A percentile compares a stretch with the other conserved stretches of the same genome.
Evolutionary conservation across 2,113 vertebrate species (phyloP).

Genomic region (Lepus timidus): DNA sequence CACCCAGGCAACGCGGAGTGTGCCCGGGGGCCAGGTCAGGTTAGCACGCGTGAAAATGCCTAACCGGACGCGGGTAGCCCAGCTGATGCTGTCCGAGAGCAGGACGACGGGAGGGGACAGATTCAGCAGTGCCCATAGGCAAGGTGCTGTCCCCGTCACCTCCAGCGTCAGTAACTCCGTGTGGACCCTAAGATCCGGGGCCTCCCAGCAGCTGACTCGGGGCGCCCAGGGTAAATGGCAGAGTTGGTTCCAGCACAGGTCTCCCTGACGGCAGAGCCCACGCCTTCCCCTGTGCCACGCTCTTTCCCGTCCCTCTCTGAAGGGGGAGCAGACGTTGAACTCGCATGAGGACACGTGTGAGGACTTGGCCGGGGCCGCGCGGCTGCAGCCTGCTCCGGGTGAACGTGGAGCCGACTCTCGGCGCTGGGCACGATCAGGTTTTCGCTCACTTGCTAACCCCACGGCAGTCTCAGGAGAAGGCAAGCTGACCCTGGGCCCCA

Average conservation of each 20-base stretch:
- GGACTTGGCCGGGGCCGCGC: background rate
- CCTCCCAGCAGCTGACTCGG: background rate
- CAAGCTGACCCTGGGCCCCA: slow-evolving; percentile 4
- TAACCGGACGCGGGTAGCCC: background rate
- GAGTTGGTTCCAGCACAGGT: background rate
- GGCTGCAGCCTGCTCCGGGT: background rate
- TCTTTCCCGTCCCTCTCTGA: background rate
- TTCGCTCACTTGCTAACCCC: background rate
- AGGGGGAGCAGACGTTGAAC: background rate
- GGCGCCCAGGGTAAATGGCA: slow-evolving; percentile 20
- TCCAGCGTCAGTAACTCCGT: too few relatives aligned
- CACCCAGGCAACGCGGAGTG: background rate
- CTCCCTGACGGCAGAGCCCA: background rate
- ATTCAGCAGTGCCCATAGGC: slow-evolving; percentile 1
- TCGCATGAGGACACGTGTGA: background rate
- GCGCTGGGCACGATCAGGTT: background rate
- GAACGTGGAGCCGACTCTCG: background rate
- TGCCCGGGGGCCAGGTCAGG: background rate
- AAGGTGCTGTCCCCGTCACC: background rate
- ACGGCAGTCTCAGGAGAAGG: background rate
- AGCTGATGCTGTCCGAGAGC: background rate
- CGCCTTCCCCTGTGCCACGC: background rate
- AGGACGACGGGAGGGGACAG: background rate
- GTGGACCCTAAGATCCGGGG: too few relatives aligned
- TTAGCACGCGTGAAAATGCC: background rate